phyloP scores from a whole-genome alignment of 2,797 vertebrate species.

The Propithecus perrieri region DNA sequence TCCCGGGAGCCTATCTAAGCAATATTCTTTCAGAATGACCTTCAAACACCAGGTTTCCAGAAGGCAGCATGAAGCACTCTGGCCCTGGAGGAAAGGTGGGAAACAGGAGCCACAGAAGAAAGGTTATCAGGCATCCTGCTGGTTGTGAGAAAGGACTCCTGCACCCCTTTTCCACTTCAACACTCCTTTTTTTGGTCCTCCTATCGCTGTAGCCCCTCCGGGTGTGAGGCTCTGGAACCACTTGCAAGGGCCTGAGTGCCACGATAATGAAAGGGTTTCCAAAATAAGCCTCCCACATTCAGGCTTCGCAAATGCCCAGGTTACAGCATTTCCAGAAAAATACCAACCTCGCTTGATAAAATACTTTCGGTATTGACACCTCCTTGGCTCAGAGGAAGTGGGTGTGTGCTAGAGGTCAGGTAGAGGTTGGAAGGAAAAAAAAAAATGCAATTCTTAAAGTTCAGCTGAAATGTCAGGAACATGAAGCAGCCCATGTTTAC shows the following conservation, averaged over 20 bases:
- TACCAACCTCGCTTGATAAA: constrained; percentile 84
- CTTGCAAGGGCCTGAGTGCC: constrained; percentile 34
- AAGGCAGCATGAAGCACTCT: neutral
- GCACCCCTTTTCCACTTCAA: constrained; percentile 27
- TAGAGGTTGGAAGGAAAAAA: constrained; percentile 43
- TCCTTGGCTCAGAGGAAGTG: constrained; percentile 48
- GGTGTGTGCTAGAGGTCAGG: constrained; percentile 79
- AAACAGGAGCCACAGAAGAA: neutral
- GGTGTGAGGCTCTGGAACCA: constrained; percentile 13
- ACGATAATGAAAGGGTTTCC: constrained; percentile 81
- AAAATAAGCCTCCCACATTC: constrained; percentile 83
- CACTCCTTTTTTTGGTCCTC: neutral
- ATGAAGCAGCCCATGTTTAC: constrained; percentile 55
- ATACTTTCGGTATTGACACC: constrained; percentile 76
- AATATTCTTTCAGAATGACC: constrained; percentile 29
- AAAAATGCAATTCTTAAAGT: neutral
- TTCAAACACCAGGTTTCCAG: neutral
- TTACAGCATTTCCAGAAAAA: constrained; percentile 78
- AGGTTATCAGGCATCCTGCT: neutral
- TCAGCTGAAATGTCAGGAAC: constrained; percentile 47
- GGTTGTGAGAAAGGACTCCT: neutral
- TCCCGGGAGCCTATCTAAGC: neutral
- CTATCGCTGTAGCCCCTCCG: constrained; percentile 18
- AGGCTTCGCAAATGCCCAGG: constrained; percentile 77
- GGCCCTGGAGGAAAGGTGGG: neutral